Percentiles rank a stretch among this genome's conserved stretches.
Evolutionary conservation across 2,113 vertebrate species (phyloP).

Genomic region (Ciconia boyciana): DNA sequence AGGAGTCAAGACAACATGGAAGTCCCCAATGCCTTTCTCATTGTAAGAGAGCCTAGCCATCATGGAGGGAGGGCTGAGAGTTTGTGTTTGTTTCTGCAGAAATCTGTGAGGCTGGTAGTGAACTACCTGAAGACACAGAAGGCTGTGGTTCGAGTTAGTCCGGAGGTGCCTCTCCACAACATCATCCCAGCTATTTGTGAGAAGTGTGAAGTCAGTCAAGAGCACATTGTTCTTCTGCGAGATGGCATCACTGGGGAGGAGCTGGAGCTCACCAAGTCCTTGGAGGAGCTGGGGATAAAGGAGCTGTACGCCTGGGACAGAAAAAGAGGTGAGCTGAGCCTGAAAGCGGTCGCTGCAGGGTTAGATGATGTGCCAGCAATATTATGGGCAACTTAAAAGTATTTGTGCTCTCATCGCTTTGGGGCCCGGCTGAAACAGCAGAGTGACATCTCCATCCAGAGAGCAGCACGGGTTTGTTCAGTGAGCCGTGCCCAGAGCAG

Average conservation of each 20-base stretch:
- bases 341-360: accelerated
- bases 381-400: background rate
- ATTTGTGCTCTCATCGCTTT: background rate
- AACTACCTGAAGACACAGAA: conserved; percentile 93
- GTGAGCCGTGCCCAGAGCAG: background rate
- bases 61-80: background rate
- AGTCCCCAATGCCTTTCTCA: background rate
- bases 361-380: background rate
- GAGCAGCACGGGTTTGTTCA: background rate
- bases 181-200: conserved; percentile 90
- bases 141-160: conserved; percentile 91
- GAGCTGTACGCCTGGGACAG: conserved; percentile 92
- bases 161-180: conserved; percentile 79
- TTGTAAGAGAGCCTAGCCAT: background rate
- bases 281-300: conserved; percentile 86
- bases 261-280: conserved; percentile 85
- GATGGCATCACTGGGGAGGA: conserved; percentile 83
- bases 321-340: conserved; percentile 81
- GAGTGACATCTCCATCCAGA: background rate
- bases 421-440: background rate
- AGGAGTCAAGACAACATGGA: background rate
- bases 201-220: conserved; percentile 90
- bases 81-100: conserved; percentile 71
- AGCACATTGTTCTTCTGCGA: conserved; percentile 83
- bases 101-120: conserved; percentile 91